phyloP scores from a whole-genome alignment of 2,888 invertebrate genomes.

The Petrolisthes manimaculis region DNA sequence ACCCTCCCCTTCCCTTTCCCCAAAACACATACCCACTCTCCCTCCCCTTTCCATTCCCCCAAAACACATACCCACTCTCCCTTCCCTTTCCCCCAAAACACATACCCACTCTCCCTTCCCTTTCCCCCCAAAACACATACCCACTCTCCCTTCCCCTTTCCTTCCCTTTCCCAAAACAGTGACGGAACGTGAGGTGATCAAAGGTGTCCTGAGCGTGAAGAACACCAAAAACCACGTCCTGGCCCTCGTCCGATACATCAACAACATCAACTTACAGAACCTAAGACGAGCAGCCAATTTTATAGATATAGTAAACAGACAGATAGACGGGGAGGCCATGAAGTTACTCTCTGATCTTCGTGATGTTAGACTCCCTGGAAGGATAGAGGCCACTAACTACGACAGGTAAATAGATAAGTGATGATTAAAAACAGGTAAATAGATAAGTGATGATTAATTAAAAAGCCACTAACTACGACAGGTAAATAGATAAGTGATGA shows the following conservation, averaged over 20 bases:
- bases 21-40: background rate
- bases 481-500: background rate
- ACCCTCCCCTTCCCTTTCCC: background rate
- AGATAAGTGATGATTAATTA: background rate
- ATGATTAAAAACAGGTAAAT: background rate
- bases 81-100: background rate
- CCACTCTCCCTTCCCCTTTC: background rate
- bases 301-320: conserved; percentile 91
- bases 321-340: conserved; percentile 92
- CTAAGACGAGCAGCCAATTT: conserved; percentile 93
- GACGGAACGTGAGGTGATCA: conserved; percentile 97
- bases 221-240: conserved; percentile 96
- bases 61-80: background rate
- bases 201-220: conserved; percentile 91
- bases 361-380: conserved; percentile 89
- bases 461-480: background rate
- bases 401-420: conserved; percentile 78
- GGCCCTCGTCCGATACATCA: conserved; percentile 94
- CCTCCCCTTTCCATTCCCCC: background rate
- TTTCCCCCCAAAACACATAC: background rate
- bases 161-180: conserved; percentile 74
- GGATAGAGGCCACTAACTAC: conserved; percentile 88
- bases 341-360: conserved; percentile 88
- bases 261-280: conserved; percentile 96
- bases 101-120: background rate